phyloP scores from a whole-genome alignment of 2,797 vertebrate genomes.

The Ataeniobius toweri region DNA sequence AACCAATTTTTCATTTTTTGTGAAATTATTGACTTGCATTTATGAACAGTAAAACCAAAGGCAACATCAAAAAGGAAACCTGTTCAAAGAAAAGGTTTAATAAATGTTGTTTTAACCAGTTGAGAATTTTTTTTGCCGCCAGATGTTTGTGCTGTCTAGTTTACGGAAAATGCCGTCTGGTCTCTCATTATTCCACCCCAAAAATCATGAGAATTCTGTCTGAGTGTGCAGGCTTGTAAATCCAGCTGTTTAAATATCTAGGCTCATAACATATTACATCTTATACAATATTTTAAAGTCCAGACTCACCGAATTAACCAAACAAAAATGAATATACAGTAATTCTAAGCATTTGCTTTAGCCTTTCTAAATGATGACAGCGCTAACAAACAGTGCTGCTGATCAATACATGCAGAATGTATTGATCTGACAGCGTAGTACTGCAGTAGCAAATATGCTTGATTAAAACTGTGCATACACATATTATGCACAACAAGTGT shows the following conservation, averaged over 20 bases:
- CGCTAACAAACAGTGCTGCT: constrained; percentile 4
- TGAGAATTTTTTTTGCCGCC: neutral
- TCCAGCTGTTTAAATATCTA: constrained; percentile 16
- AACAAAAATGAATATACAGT: constrained; percentile 5
- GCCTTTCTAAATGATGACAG: constrained; percentile 1
- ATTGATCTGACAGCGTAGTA: constrained; percentile 21
- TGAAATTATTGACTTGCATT: constrained; percentile 3
- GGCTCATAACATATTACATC: neutral
- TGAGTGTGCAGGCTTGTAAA: constrained; percentile 22
- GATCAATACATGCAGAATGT: constrained; percentile 7
- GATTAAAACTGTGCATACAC: constrained; percentile 27
- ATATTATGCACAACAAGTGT: constrained; percentile 47
- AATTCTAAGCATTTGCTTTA: neutral
- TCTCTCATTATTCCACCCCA: constrained; percentile 22
- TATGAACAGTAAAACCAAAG: constrained; percentile 5
- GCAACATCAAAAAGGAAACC: neutral
- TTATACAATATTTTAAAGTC: neutral
- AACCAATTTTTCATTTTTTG: neutral
- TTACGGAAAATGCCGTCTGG: constrained; percentile 5
- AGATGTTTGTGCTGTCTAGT: constrained; percentile 13
- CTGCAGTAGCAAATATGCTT: constrained; percentile 16
- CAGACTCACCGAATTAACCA: constrained; percentile 4
- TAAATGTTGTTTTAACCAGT: constrained; percentile 7
- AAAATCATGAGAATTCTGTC: constrained; percentile 10
- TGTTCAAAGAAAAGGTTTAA: neutral